phyloP scores from a whole-genome alignment of 1,140 invertebrate genomes.

The Uloborus diversus region DNA sequence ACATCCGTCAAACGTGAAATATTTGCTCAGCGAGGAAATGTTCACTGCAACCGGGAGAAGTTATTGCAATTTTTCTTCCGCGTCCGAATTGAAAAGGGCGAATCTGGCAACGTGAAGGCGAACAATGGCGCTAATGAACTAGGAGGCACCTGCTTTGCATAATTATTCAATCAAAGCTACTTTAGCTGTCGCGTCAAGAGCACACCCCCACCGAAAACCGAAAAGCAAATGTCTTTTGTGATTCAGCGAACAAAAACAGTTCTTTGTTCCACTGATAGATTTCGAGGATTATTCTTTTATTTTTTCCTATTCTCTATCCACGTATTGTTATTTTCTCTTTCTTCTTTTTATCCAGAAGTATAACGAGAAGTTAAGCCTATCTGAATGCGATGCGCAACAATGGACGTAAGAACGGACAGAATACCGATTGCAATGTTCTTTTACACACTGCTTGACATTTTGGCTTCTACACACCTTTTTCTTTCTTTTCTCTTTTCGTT shows the following conservation, averaged over 20 bases:
- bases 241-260: slow-evolving; percentile 27
- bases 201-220: slow-evolving; percentile 5
- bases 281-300: slow-evolving; percentile 14
- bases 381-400: slow-evolving; percentile 25
- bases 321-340: background rate
- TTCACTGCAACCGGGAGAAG: slow-evolving; percentile 1
- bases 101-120: slow-evolving; percentile 13
- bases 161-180: slow-evolving; percentile 50
- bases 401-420: background rate
- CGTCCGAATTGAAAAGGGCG: slow-evolving; percentile 23
- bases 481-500: background rate
- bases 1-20: slow-evolving; percentile 42
- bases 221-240: slow-evolving; percentile 43
- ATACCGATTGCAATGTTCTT: slow-evolving; percentile 15
- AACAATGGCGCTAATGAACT: slow-evolving; percentile 46
- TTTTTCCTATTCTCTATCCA: background rate
- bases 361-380: slow-evolving; percentile 43
- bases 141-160: slow-evolving; percentile 48
- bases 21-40: slow-evolving; percentile 2
- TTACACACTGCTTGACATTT: too few species aligned
- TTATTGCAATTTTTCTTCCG: slow-evolving; percentile 31
- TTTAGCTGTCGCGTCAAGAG: slow-evolving; percentile 24
- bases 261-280: slow-evolving; percentile 36
- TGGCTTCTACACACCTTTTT: background rate
- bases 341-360: slow-evolving; percentile 21